These are phyloP conservation scores for Motacilla alba DNA, from an alignment of 2,113 vertebrate genomes.

Conservation along the genomic window DNA sequence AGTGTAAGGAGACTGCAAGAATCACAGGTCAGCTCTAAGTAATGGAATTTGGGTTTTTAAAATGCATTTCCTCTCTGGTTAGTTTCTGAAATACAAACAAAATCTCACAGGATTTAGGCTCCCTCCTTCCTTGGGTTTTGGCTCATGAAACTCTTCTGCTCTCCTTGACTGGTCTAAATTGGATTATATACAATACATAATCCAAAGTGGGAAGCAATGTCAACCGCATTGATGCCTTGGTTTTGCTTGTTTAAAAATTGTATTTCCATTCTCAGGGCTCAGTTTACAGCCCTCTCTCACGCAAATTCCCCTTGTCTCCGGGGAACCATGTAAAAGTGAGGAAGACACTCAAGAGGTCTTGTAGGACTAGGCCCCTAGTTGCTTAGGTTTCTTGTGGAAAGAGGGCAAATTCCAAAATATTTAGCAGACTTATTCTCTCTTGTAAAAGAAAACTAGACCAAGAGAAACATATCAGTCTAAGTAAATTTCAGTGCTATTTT, in stretches of 20 bases:
- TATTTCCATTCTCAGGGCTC: constrained; percentile 29
- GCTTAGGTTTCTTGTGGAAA: not conserved
- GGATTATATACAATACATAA: constrained; percentile 43
- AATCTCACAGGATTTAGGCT: constrained; percentile 29
- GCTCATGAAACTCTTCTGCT: not conserved
- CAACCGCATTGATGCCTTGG: constrained; percentile 29
- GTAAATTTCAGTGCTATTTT: not conserved
- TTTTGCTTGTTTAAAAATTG: constrained; percentile 41
- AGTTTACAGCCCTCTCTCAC: constrained; percentile 31
- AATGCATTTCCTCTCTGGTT: constrained; percentile 17
- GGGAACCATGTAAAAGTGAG: not conserved
- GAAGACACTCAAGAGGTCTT: not conserved
- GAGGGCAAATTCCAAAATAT: not conserved
- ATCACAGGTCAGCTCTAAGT: constrained; percentile 17
- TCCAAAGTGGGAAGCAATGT: constrained; percentile 44
- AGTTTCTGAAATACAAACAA: constrained; percentile 42
- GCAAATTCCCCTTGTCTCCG: not conserved
- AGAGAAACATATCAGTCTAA: not conserved
- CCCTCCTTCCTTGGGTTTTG: not conserved
- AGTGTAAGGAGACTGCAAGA: not conserved
- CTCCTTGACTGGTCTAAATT: constrained; percentile 34
- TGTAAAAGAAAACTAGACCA: not conserved
- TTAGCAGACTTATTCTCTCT: not conserved
- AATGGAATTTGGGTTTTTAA: not conserved
- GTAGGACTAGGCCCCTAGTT: not conserved